Evolutionary conservation across 64 coral and sea anemone genomes (phyloP), one percentile per base, ranked within the genome.

Genomic region (Exaiptasia diaphana): DNA sequence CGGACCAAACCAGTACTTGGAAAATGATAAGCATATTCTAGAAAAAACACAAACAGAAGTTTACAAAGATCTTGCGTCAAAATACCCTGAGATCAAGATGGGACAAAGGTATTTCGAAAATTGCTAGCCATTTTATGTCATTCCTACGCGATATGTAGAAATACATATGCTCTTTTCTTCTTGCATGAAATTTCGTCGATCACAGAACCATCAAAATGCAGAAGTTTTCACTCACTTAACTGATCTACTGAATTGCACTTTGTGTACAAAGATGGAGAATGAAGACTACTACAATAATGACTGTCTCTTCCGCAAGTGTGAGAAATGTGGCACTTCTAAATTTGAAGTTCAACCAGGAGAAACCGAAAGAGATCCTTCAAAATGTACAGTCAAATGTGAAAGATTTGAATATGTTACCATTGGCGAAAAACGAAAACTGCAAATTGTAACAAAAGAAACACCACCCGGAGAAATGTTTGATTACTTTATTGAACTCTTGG

Each of bases 381-480:
- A 56, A 25, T 13, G 25, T 1, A 55, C 2, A 71, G 83, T 87
- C 7, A 80, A 20, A 22, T 88, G 79, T 84, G 25, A 71, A 49
- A 83, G 25, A 37, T 88, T 88, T 40, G 79, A 93, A 11, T 88
- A 93, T 64, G 63, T 91, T 54, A 15, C 38, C 4, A 78, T 33
- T 25, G 68, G 56, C n/a, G 30, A 82, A 1, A 48, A 62, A 23
- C 74, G 64, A 50, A 75, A 64, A 3, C 35, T 82, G 3, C 33
- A 37, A 13, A 30, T 83, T 13, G 34, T 45, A 34, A 17, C 30
- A 15, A 77, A 83, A 32, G 48, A 90, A 31, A 83, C 79, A 0
- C 28, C 58, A n/a, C 80, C 79, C 8, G 71, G 71, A 67, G 72
- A 83, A 45, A 83, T 78, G 80, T 83, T 90, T 68, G 33, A 48